phyloP scores from a whole-genome alignment of 2,797 vertebrate genomes.

The Phrynocephalus guinanensis region DNA sequence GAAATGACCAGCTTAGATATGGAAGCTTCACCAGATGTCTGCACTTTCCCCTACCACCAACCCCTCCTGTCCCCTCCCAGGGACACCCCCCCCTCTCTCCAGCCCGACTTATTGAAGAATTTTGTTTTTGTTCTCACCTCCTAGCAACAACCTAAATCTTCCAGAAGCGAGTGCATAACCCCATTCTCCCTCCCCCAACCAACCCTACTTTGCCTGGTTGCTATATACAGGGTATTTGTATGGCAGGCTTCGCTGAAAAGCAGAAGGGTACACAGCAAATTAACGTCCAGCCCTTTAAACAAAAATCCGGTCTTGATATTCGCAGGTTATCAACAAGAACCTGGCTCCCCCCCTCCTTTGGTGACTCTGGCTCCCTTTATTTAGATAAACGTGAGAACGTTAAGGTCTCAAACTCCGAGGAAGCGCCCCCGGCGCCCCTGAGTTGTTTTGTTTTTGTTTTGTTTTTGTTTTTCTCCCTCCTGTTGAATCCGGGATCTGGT shows the following conservation, averaged over 20 bases:
- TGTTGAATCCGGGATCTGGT: background rate
- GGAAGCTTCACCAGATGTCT: slow-evolving; percentile 83
- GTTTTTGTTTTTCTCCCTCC: background rate
- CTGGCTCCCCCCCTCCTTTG: background rate
- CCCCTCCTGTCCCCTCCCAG: slow-evolving; percentile 60
- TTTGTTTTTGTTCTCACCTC: slow-evolving; percentile 73
- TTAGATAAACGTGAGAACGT: background rate
- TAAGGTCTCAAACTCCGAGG: background rate
- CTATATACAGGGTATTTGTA: slow-evolving; percentile 65
- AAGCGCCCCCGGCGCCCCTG: too few species aligned
- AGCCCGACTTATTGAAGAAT: slow-evolving; percentile 69
- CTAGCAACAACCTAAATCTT: slow-evolving; percentile 84
- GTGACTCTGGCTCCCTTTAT: background rate
- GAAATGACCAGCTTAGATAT: slow-evolving; percentile 85
- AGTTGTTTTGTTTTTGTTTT: too few species aligned
- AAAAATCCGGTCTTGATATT: background rate
- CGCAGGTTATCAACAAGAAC: background rate
- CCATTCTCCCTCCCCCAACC: background rate
- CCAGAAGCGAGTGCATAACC: slow-evolving; percentile 69
- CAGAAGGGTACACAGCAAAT: slow-evolving; percentile 59
- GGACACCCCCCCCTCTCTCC: slow-evolving; percentile 46
- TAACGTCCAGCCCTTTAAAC: slow-evolving; percentile 37
- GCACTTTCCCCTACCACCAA: slow-evolving; percentile 74
- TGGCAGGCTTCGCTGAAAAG: slow-evolving; percentile 58
- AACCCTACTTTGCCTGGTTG: slow-evolving; percentile 61